Conservation (phyloP, 2,888 invertebrate genomes). For the Linhomoeus sp. region DNA sequence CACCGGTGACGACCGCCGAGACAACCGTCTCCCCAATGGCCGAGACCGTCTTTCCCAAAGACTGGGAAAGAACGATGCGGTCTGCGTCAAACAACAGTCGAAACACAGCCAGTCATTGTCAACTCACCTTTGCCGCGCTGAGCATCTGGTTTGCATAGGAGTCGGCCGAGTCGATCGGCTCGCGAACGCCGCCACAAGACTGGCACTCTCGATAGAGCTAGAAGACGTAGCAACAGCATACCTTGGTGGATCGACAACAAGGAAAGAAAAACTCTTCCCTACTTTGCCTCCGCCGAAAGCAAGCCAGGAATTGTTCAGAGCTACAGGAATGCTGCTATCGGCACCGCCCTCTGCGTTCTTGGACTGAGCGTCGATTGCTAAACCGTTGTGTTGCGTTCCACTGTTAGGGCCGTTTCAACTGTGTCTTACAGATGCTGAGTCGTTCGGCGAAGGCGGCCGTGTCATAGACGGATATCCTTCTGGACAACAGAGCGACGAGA, state of each 20-base stretch:
- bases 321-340: too few relatives aligned
- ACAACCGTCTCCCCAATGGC: conserved; percentile 31
- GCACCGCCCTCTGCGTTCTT: too few relatives aligned
- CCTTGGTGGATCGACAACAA: too few relatives aligned
- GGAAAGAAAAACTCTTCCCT: too few relatives aligned
- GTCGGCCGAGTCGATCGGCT: conserved; percentile 24
- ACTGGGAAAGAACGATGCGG: conserved; percentile 16
- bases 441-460: conserved; percentile 14
- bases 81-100: background rate
- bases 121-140: conserved; percentile 31
- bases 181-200: conserved; percentile 31
- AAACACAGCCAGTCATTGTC: background rate
- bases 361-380: too few relatives aligned
- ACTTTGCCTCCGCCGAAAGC: too few relatives aligned
- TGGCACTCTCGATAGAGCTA: conserved; percentile 12
- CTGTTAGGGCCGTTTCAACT: too few relatives aligned
- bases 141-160: conserved; percentile 34
- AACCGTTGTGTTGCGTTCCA: too few relatives aligned
- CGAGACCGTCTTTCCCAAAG: conserved; percentile 31
- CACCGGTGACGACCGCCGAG: background rate
- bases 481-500: conserved; percentile 15
- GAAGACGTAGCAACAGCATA: background rate
- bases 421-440: too few relatives aligned
- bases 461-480: conserved; percentile 30
- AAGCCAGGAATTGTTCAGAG: too few relatives aligned